phyloP scores from a whole-genome alignment of 2,888 invertebrate genomes.

The Acrobasis suavella region DNA sequence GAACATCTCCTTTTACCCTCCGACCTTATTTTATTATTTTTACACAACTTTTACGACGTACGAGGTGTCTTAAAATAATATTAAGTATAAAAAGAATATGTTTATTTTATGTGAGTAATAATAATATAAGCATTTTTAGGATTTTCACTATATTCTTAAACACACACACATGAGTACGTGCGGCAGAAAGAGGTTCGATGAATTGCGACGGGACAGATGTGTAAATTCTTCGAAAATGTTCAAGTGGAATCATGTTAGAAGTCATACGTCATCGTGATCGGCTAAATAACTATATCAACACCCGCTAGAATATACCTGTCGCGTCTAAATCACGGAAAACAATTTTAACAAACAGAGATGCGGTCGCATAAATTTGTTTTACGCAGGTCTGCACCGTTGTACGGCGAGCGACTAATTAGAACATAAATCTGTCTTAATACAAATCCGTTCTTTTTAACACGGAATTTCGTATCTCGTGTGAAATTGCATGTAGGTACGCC shows the following conservation, averaged over 20 bases:
- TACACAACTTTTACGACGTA: not conserved
- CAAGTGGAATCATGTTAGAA: not conserved
- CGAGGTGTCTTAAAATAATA: not conserved
- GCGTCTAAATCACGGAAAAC: constrained; percentile 63
- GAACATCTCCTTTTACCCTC: constrained; percentile 4
- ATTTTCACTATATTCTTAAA: too few relatives aligned
- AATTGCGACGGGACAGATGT: too few relatives aligned
- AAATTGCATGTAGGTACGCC: constrained; percentile 25
- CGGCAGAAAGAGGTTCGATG: too few relatives aligned
- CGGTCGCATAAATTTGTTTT: constrained; percentile 71
- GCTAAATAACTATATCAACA: constrained; percentile 19
- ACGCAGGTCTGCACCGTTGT: constrained; percentile 55
- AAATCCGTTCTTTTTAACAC: constrained; percentile 64
- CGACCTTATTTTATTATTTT: constrained; percentile 10
- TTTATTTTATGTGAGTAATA: not conserved
- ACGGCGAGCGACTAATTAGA: constrained; percentile 68
- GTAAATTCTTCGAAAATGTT: too few relatives aligned
- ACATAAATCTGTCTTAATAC: constrained; percentile 73
- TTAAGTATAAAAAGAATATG: not conserved
- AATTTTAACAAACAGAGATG: constrained; percentile 64
- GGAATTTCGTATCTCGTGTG: constrained; percentile 44
- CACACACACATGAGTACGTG: too few relatives aligned
- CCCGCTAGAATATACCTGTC: constrained; percentile 43
- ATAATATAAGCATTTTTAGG: too few relatives aligned
- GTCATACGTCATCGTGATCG: not conserved